Conservation (phyloP, 2,888 invertebrate genomes). For the Daptonema setosum region DNA sequence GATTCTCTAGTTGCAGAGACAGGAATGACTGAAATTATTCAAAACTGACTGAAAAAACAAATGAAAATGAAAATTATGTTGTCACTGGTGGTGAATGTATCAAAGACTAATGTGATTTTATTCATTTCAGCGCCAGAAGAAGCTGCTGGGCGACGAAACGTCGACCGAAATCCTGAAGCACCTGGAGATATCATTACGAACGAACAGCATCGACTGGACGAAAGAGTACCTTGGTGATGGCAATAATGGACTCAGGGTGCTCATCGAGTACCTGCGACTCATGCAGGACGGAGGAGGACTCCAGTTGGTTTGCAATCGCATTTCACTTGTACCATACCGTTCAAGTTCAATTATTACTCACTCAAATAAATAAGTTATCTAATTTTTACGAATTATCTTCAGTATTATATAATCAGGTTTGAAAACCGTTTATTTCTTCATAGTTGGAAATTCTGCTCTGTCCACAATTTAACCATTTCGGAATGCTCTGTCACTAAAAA, state of each 20-base stretch:
- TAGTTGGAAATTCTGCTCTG: too few relatives aligned
- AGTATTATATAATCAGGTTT: too few relatives aligned
- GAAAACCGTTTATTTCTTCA: too few relatives aligned
- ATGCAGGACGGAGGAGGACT: slow-evolving; percentile 53
- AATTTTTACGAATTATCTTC: too few relatives aligned
- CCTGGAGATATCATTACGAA: slow-evolving; percentile 88
- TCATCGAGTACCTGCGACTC: slow-evolving; percentile 77
- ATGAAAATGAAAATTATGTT: neutral
- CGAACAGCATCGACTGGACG: slow-evolving; percentile 92
- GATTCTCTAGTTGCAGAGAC: too few relatives aligned
- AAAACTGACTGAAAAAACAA: neutral
- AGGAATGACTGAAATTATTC: too few relatives aligned
- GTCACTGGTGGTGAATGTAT: neutral
- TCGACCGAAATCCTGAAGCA: slow-evolving; percentile 93
- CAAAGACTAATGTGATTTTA: neutral
- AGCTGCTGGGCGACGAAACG: slow-evolving; percentile 41
- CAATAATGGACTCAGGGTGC: slow-evolving; percentile 80
- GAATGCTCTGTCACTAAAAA: too few relatives aligned
- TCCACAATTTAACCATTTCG: too few relatives aligned
- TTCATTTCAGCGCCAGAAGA: slow-evolving; percentile 29
- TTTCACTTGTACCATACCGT: too few relatives aligned
- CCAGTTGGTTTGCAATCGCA: slow-evolving; percentile 36
- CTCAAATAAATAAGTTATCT: too few relatives aligned
- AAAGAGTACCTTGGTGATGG: slow-evolving; percentile 86
- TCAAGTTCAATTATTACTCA: too few relatives aligned